Evolutionary conservation across 37 sponge, comb jelly and placozoan species (phyloP).

Genomic region (Mnemiopsis leidyi): DNA sequence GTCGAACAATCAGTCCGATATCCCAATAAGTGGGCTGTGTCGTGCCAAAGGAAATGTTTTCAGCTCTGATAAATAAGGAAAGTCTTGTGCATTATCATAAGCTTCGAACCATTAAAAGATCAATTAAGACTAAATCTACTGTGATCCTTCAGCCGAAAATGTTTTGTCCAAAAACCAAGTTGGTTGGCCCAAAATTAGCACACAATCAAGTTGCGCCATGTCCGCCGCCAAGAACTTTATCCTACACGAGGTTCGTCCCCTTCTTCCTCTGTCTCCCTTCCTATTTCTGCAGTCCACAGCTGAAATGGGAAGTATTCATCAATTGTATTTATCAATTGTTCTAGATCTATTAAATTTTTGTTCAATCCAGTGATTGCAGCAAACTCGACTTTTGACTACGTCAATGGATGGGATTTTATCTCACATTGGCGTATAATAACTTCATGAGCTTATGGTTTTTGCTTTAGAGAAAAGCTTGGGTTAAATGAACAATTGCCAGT

Average conservation of each 20-base stretch:
- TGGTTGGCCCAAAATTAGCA: neutral
- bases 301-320: neutral
- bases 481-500: too few relatives aligned
- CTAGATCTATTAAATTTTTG: too few relatives aligned
- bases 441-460: too few relatives aligned
- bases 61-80: neutral
- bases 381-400: too few relatives aligned
- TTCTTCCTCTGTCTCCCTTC: constrained; percentile 56
- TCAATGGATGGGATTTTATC: too few relatives aligned
- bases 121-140: neutral
- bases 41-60: neutral
- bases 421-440: too few relatives aligned
- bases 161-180: neutral
- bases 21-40: too few relatives aligned
- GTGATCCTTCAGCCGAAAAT: neutral
- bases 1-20: too few relatives aligned
- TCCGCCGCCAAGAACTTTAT: neutral
- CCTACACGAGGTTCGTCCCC: constrained; percentile 15
- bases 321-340: neutral
- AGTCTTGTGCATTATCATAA: neutral
- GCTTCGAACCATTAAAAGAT: too few relatives aligned
- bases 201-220: too few relatives aligned
- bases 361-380: too few relatives aligned
- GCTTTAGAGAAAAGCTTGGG: too few relatives aligned
- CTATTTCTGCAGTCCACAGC: constrained; percentile 67